Evolutionary conservation across 2,113 vertebrate species (phyloP).

Genomic region (Callipepla californica): DNA sequence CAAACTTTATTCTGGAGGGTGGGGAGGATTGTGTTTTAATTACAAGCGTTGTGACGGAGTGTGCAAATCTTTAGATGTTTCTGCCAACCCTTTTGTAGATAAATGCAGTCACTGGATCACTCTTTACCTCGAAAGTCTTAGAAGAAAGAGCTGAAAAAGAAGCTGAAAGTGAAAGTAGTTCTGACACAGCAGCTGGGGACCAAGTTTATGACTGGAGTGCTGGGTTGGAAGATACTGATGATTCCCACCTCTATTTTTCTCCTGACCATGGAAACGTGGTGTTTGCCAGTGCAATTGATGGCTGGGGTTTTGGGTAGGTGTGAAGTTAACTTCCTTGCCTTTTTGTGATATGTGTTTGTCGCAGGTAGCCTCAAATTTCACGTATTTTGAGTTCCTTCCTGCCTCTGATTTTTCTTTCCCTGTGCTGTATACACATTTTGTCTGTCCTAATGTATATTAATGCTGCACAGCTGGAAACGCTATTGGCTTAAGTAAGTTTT

Average conservation of each 20-base stretch:
- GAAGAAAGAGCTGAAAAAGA: constrained; percentile 92
- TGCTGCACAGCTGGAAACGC: not conserved
- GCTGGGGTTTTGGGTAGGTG: constrained; percentile 95
- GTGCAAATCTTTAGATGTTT: not conserved
- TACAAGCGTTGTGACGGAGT: not conserved
- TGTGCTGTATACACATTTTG: not conserved
- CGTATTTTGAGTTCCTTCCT: not conserved
- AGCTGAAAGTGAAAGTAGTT: constrained; percentile 47
- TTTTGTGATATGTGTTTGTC: not conserved
- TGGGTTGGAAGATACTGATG: constrained; percentile 91
- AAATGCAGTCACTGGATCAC: constrained; percentile 91
- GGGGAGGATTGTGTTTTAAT: not conserved
- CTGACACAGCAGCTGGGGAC: constrained; percentile 64
- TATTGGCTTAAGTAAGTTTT: not conserved
- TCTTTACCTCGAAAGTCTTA: constrained; percentile 97
- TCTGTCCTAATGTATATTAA: not conserved
- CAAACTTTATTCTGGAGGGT: not conserved
- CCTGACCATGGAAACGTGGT: constrained; percentile 97
- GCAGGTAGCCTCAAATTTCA: not conserved
- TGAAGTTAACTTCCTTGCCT: not conserved
- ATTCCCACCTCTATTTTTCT: constrained; percentile 95
- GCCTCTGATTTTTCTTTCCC: not conserved
- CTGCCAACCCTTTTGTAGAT: constrained; percentile 77
- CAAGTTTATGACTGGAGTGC: constrained; percentile 95
- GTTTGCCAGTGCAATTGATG: constrained; percentile 93